Conservation (phyloP, 2,113 vertebrate genomes). For the Condylura cristata region DNA sequence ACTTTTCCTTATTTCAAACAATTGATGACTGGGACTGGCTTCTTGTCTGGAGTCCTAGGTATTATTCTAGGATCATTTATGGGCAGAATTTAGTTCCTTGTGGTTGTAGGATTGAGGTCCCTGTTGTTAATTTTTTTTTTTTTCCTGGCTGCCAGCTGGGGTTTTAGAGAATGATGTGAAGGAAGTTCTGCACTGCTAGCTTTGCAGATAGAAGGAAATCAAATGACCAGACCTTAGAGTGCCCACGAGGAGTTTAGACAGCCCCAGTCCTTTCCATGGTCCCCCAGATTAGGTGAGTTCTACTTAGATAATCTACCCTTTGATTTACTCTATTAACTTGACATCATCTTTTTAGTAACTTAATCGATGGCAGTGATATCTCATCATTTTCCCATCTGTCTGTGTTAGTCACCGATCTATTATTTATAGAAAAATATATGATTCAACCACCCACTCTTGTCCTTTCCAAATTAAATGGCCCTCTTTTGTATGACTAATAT, state of each 20-base stretch:
- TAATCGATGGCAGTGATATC: neutral
- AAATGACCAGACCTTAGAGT: too few species aligned
- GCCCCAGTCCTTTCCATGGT: neutral
- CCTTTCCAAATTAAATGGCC: conserved; percentile 62
- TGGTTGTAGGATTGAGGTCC: neutral
- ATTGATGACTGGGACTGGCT: neutral
- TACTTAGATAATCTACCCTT: neutral
- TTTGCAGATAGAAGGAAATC: too few species aligned
- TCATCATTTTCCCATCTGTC: conserved; percentile 79
- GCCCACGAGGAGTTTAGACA: too few species aligned
- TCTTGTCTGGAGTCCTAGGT: neutral
- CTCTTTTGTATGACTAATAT: conserved; percentile 64
- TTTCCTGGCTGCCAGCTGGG: neutral
- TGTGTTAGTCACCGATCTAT: conserved; percentile 60
- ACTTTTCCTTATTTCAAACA: too few species aligned
- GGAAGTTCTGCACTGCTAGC: too few species aligned
- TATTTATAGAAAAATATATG: conserved; percentile 62
- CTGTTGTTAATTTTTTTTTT: neutral
- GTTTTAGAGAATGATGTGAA: too few species aligned
- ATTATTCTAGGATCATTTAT: neutral
- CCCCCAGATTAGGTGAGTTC: neutral
- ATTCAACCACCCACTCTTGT: conserved; percentile 22
- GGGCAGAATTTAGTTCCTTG: neutral
- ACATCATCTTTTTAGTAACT: neutral
- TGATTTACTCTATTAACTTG: neutral